Base-by-base conservation (phyloP, 2,888 invertebrate species). In the Philhelius pedissequus region DNA sequence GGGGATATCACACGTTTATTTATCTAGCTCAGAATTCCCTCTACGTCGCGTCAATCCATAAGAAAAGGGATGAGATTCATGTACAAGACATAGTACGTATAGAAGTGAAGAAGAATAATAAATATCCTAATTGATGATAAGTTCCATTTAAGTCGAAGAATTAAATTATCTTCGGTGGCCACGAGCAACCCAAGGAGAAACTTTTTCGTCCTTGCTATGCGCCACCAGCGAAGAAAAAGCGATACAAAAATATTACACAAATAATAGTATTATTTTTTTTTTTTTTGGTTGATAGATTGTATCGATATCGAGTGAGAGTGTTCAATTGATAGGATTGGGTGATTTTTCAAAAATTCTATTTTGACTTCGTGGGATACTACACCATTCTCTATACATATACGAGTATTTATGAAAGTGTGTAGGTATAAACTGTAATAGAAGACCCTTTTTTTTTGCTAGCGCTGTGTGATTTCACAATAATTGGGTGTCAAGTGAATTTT, bases 401-500 rank as follows among this genome's bases (percentile, higher is more conserved):
- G n/a, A n/a, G n/a, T n/a, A n/a, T n/a, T n/a, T n/a, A n/a, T n/a
- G n/a, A n/a, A n/a, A n/a, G n/a, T n/a, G n/a, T n/a, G n/a, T n/a
- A n/a, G n/a, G n/a, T n/a, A n/a, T n/a, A 11, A 43, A 25, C 22
- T n/a, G 40, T n/a, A n/a, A n/a, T n/a, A n/a, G 27, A 32, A 25
- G 48, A 32, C n/a, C 48, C 27, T 15, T 35, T 52, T 60, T 32
- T 11, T 38, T 22, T 4, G 30, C 3, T n/a, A n/a, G 11, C 4
- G 70, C 75, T 62, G 70, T 71, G 71, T 62, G 84, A 76, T 80
- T 80, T 84, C 68, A 60, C 80, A 84, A 80, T 84, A 84, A 84
- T 84, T 84, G 84, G 84, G 80, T 84, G 84, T 84, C 84, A 84
- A 84, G 84, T 84, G 84, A 84, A 76, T 80, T 84, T 84, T 84